phyloP scores from a whole-genome alignment of 2,888 invertebrate species.

The Amphipoea lucens region DNA sequence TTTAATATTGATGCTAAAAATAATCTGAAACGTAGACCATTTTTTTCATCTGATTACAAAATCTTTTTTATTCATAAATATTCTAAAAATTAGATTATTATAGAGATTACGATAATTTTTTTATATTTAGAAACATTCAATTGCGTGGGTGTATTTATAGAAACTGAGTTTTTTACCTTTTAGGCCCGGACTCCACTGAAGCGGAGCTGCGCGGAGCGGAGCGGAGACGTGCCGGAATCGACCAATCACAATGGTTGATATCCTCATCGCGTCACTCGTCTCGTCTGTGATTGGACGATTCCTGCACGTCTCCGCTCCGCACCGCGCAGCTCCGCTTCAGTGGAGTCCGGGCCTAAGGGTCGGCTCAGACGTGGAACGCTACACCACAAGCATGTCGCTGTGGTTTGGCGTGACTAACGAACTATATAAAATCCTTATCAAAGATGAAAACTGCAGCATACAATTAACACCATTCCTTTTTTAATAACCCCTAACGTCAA shows the following conservation, averaged over 20 bases:
- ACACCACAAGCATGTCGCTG: not conserved
- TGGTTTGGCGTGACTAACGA: not conserved
- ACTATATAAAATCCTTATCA: not conserved
- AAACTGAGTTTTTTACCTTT: not conserved
- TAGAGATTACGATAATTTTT: not conserved
- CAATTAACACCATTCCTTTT: not conserved
- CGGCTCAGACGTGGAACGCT: not conserved
- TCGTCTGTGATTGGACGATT: too few relatives aligned
- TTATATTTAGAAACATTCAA: not conserved
- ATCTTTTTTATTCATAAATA: too few relatives aligned
- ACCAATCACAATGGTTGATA: too few relatives aligned
- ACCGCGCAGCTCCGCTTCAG: too few relatives aligned
- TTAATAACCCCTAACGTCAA: not conserved
- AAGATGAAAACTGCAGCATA: not conserved
- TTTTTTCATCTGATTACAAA: not conserved
- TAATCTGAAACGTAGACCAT: not conserved
- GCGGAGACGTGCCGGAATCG: too few relatives aligned
- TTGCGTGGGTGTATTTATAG: not conserved
- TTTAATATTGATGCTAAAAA: not conserved
- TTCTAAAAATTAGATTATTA: not conserved
- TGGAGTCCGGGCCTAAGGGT: too few relatives aligned
- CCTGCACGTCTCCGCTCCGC: too few relatives aligned
- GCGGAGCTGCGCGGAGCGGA: too few relatives aligned
- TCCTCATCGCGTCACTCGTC: too few relatives aligned
- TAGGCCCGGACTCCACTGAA: not conserved